These are phyloP conservation scores for Papilio gigon DNA, from an alignment of 2,888 invertebrate genomes.

Conservation along the genomic window DNA sequence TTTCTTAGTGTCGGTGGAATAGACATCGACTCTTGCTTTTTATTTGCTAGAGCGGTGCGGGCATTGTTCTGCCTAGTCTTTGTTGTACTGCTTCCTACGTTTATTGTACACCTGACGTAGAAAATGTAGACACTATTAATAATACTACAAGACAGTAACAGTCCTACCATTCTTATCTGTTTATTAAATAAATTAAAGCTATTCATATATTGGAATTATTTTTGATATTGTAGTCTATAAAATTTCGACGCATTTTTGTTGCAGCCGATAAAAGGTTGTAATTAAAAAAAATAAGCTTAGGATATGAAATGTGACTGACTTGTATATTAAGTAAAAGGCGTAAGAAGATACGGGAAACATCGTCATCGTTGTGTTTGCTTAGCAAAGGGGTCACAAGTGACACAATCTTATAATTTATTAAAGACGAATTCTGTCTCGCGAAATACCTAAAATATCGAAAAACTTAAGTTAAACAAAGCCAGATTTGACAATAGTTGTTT, in stretches of 20 bases:
- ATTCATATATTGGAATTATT: not conserved
- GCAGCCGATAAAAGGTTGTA: too few species aligned
- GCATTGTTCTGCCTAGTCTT: constrained; percentile 4
- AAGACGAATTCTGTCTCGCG: not conserved
- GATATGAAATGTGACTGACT: too few species aligned
- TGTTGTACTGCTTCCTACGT: not conserved
- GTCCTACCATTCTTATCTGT: not conserved
- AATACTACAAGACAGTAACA: not conserved
- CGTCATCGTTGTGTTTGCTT: constrained; percentile 3
- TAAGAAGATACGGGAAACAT: not conserved
- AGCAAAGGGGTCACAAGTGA: not conserved
- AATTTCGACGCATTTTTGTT: too few species aligned
- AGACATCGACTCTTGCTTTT: constrained; percentile 16
- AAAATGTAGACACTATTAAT: not conserved
- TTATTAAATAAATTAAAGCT: not conserved
- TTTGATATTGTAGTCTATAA: too few species aligned
- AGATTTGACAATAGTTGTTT: not conserved
- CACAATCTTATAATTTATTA: constrained; percentile 7
- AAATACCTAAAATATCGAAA: not conserved
- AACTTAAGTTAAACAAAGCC: not conserved
- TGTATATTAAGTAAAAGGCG: not conserved
- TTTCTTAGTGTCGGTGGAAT: not conserved
- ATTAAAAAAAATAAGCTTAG: too few species aligned
- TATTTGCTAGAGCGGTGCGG: constrained; percentile 14
- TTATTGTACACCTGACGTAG: not conserved